Evolutionary conservation across 2,888 invertebrate genomes (phyloP).

Genomic region (Drosophila gaucha): DNA sequence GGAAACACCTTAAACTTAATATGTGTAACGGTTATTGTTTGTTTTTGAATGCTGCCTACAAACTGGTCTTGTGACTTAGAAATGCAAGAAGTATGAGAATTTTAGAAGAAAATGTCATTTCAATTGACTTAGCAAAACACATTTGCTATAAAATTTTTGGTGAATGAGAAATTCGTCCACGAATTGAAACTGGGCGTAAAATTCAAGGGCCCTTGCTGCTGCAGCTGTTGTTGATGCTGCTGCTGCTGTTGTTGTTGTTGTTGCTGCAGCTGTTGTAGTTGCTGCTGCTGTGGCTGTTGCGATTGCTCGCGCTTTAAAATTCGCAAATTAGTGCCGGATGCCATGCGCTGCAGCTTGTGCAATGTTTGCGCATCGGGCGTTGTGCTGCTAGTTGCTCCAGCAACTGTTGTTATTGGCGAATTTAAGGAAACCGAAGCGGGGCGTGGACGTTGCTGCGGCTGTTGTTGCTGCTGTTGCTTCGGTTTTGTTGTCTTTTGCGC

Average conservation of each 20-base stretch:
- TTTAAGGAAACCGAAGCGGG: conserved; percentile 72
- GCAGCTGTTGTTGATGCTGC: conserved; percentile 35
- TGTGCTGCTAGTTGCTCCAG: conserved; percentile 29
- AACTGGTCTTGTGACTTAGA: conserved; percentile 35
- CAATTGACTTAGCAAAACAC: conserved; percentile 81
- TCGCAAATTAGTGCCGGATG: conserved; percentile 79
- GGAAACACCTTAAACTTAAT: conserved; percentile 33
- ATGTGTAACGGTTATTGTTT: conserved; percentile 24
- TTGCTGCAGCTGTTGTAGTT: conserved; percentile 26
- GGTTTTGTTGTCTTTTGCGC: conserved; percentile 51
- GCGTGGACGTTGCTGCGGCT: conserved; percentile 58
- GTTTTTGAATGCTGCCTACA: conserved; percentile 30
- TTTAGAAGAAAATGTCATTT: conserved; percentile 5
- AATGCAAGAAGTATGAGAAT: conserved; percentile 31
- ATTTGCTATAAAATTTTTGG: conserved; percentile 84
- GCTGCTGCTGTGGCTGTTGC: conserved; percentile 58
- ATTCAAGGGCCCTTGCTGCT: conserved; percentile 56
- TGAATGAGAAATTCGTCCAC: conserved; percentile 84
- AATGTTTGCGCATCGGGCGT: conserved; percentile 46
- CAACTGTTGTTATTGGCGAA: conserved; percentile 26
- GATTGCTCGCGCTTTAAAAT: conserved; percentile 73
- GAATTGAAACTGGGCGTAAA: conserved; percentile 84
- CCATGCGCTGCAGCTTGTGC: conserved; percentile 76
- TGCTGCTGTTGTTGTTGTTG: conserved; percentile 41
- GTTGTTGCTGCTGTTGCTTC: conserved; percentile 36